Evolutionary conservation across 2,888 invertebrate species (phyloP), one percentile per base, ranked within the genome.

Genomic region (Harmothoe impar): DNA sequence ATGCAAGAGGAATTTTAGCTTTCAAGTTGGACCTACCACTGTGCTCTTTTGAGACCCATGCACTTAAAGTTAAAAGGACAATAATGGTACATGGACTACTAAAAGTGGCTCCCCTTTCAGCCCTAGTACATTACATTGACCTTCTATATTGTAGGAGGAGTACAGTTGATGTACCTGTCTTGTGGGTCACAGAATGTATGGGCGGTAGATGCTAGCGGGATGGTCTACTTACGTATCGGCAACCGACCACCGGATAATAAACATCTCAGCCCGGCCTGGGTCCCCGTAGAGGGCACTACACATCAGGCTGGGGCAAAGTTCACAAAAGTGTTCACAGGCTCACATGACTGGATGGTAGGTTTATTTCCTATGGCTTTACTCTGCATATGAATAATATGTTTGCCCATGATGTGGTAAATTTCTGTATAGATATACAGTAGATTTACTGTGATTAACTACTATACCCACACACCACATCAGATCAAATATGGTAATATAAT

Each of bases 161-260:
- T 94, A 1, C 95, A 95, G 62, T 93, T 96, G 68, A 94, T 95
- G 0, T 95, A 96, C 92, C 92, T 96, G 33, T 96, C 96, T 51
- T 96, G 96, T 93, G 96, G 96, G 1, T 94, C 94, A 51, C 95
- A 96, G 92, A 95, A 95, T 43, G 96, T 96, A 25, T 96, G 96
- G 96, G 96, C 96, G 0, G 96, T 96, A 92, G 96, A 96, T 93
- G 94, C 93, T 81, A 93, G 94, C 54, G 96, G 96, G 0, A 93
- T 94, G n/a, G 95, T 96, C 35, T 96, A 96, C 93, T 96, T 96
- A 94, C 94, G 96, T 62, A 95, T 96, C 89, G 96, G 96, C 0
- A 95, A 96, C 35, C 94, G 95, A 91, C 95, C 96, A 29, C 96
- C 96, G 35, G 93, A 95, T 20, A 93, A 94, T 56, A 94, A 95